Conservation (phyloP, 1,140 invertebrate genomes). For the Penaeus indicus region DNA sequence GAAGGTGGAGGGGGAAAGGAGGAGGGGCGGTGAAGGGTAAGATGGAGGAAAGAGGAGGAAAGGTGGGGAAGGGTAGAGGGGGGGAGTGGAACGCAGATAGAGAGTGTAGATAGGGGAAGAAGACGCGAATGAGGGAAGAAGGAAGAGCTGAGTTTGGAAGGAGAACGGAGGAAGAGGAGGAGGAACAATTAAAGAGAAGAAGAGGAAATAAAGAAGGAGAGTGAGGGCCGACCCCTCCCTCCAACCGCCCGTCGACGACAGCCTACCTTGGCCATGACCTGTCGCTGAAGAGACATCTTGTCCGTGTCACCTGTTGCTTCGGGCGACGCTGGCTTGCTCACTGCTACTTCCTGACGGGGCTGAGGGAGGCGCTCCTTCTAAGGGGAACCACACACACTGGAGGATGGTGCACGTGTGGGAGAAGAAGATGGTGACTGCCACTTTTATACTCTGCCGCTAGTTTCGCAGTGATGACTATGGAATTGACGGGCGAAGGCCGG, state of each 20-base stretch:
- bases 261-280: constrained; percentile 46
- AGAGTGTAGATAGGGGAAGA: neutral
- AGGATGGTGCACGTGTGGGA: constrained; percentile 60
- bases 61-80: neutral
- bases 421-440: constrained; percentile 49
- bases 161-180: no score
- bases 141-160: neutral
- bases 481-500: constrained; percentile 44
- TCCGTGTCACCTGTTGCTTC: neutral
- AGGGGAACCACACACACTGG: constrained; percentile 54
- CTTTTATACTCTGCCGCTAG: constrained; percentile 57
- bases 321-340: neutral
- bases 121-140: neutral
- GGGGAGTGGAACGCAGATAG: neutral
- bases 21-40: neutral
- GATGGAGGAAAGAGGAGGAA: neutral
- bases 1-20: neutral
- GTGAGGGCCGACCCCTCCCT: neutral
- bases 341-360: neutral
- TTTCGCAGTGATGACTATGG: constrained; percentile 63
- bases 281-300: constrained; percentile 52
- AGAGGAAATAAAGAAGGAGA: neutral
- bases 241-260: neutral
- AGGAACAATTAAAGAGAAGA: neutral
- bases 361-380: constrained; percentile 11